These are phyloP conservation scores for Bujurquina vittata DNA, from an alignment of 2,113 vertebrate genomes.

Conservation along the genomic window DNA sequence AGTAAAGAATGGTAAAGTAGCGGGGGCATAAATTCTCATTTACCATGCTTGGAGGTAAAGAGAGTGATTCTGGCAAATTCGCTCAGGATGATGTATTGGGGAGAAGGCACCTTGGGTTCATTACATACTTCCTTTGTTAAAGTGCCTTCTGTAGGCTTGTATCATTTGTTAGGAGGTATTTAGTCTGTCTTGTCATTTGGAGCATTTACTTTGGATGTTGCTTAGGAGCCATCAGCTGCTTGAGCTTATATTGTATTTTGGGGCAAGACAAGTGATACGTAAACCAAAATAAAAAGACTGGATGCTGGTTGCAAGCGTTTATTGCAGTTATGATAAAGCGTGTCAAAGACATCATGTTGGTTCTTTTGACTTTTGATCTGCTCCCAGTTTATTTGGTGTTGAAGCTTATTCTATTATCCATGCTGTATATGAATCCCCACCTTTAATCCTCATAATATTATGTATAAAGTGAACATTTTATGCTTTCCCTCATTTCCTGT, in stretches of 20 bases:
- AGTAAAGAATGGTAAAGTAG: constrained; percentile 76
- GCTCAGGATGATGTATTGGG: constrained; percentile 76
- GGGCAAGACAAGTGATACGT: not conserved
- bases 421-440: not conserved
- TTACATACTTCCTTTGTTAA: constrained; percentile 70
- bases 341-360: not conserved
- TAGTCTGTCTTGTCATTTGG: constrained; percentile 67
- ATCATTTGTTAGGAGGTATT: constrained; percentile 65
- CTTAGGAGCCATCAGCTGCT: constrained; percentile 31
- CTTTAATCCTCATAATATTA: not conserved
- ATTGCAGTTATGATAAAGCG: not conserved
- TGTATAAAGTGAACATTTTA: not conserved
- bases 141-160: constrained; percentile 47
- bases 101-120: constrained; percentile 60
- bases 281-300: not conserved
- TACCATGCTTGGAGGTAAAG: constrained; percentile 67
- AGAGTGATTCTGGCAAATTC: constrained; percentile 74
- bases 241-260: constrained; percentile 11
- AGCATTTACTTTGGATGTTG: constrained; percentile 50
- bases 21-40: constrained; percentile 77
- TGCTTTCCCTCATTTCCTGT: not conserved
- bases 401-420: not conserved
- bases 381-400: not conserved
- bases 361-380: not conserved
- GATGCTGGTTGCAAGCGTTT: not conserved